Evolutionary conservation across 2,797 vertebrate genomes (phyloP).

Genomic region (Huso huso): DNA sequence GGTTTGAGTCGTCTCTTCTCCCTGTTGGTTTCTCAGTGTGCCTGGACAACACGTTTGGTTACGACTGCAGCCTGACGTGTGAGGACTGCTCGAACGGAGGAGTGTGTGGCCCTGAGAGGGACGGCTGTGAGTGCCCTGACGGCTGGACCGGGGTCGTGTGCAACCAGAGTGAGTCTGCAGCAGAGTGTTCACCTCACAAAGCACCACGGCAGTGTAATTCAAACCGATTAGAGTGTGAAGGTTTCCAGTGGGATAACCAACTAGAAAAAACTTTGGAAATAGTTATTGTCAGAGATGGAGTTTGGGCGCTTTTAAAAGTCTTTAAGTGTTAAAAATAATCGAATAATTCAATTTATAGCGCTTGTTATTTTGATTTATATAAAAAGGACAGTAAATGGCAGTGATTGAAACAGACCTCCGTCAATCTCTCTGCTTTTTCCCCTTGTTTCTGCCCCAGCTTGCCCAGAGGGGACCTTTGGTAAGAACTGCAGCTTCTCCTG

Average conservation of each 20-base stretch:
- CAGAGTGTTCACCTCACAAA: no score
- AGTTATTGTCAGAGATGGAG: no score
- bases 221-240: no score
- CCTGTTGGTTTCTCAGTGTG: conserved; percentile 61
- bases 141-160: conserved; percentile 83
- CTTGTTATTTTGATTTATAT: no score
- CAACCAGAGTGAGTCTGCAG: conserved; percentile 76
- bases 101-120: conserved; percentile 52
- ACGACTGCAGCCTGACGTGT: conserved; percentile 84
- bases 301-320: no score
- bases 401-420: background rate
- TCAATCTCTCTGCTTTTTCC: background rate
- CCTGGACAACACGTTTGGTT: conserved; percentile 77
- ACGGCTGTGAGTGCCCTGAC: conserved; percentile 64
- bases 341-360: no score
- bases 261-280: no score
- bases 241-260: no score
- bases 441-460: conserved; percentile 54
- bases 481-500: conserved; percentile 78
- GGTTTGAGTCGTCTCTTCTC: background rate
- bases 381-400: no score
- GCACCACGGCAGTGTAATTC: no score
- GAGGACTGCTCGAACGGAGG: conserved; percentile 79
- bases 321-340: no score
- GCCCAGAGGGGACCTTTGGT: conserved; percentile 69